Evolutionary conservation across 2,888 invertebrate species (phyloP), one percentile per base, ranked within the genome.

Genomic region (Drosophila picticornis): DNA sequence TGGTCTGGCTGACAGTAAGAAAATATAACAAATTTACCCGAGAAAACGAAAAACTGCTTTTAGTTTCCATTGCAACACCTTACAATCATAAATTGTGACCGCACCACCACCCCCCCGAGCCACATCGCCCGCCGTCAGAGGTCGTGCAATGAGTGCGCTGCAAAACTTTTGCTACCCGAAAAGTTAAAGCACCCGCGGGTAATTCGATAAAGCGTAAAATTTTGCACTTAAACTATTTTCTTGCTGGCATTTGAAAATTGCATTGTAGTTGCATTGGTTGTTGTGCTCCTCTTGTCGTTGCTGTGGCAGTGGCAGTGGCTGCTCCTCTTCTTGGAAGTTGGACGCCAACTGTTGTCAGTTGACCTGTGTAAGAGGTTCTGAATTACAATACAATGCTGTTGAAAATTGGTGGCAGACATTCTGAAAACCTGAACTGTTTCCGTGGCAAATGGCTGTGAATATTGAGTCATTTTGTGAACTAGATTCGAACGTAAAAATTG

Each of bases 131-230:
- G 9, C 19, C 27, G 16, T 38, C 70, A 40, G 61, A 75, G 67
- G 57, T 66, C 72, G 75, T 40, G 71, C 63, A 79, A 77, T 71
- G 63, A 64, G 63, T 40, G 68, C 46, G 55, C 68, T 55, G 70
- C 36, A 68, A 72, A 87, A 84, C 69, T 89, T 85, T 84, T 78
- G 68, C 75, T 53, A 9, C 68, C 61, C 64, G 29, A 72, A 84
- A 88, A 84, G 87, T 88, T 88, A 88, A 88, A 88, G 88, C 84
- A 85, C 91, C 91, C 91, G 88, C 88, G 91, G 92, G 91, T 92
- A 92, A 91, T 91, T 91, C 91, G 92, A 92, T 91, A 91, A 92
- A 91, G 91, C 91, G 91, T 91, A 91, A 90, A 90, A 91, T 91
- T 92, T 90, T 91, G 84, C 92, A 91, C 91, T 91, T 88, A 87